Percentiles rank a stretch among this genome's conserved stretches.
These are phyloP conservation scores for Avahi laniger DNA, from an alignment of 2,797 vertebrate genomes.

Conservation along the genomic window DNA sequence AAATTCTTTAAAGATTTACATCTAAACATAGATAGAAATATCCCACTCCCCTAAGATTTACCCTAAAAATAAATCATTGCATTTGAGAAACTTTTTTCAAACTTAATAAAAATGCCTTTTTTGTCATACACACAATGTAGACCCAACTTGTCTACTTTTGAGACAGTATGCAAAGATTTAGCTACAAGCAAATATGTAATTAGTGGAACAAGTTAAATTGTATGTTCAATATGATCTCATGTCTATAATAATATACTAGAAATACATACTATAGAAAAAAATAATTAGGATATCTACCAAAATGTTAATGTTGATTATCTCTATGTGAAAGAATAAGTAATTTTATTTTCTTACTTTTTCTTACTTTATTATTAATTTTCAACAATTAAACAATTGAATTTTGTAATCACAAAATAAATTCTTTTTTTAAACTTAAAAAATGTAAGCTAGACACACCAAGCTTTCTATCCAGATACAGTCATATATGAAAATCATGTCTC, in stretches of 20 bases:
- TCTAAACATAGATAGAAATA: neutral
- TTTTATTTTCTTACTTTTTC: conserved; percentile 25
- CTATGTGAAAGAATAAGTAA: neutral
- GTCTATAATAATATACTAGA: conserved; percentile 27
- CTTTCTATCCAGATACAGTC: neutral
- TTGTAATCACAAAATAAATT: conserved; percentile 1
- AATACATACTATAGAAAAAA: conserved; percentile 24
- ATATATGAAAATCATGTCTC: neutral
- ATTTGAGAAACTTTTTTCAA: neutral
- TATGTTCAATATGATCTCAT: conserved; percentile 1
- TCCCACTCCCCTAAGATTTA: neutral
- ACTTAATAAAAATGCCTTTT: neutral
- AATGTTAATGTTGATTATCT: neutral
- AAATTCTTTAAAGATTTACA: conserved; percentile 15
- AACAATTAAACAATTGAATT: neutral
- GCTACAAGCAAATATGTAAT: neutral
- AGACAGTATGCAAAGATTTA: neutral
- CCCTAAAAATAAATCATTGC: neutral
- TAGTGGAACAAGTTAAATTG: conserved; percentile 6
- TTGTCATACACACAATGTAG: neutral
- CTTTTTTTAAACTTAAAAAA: neutral
- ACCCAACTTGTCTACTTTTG: neutral
- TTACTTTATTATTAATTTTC: neutral
- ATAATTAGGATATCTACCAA: neutral
- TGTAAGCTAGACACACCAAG: neutral